Percentiles rank a stretch among this genome's conserved stretches.
Conservation (phyloP, 2,888 invertebrate genomes). For the Hymenopus coronatus region DNA sequence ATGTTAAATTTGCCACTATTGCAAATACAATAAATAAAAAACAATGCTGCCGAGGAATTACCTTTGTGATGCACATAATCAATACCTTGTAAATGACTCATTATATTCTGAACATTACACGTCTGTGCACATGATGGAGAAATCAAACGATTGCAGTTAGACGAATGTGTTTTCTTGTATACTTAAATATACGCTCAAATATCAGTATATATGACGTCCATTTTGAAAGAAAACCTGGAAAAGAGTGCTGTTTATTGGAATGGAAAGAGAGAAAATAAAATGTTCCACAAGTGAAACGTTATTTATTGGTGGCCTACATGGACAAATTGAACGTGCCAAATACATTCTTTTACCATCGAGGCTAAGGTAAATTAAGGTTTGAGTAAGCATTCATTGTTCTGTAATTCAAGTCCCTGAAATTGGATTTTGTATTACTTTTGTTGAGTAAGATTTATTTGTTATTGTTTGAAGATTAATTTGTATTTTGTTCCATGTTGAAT, state of each 20-base stretch:
- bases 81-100: neutral
- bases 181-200: neutral
- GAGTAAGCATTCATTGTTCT: neutral
- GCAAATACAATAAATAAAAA: too few relatives aligned
- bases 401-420: neutral
- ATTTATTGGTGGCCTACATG: neutral
- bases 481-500: neutral
- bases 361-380: neutral
- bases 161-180: neutral
- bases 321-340: neutral
- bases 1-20: too few relatives aligned
- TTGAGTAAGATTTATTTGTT: neutral
- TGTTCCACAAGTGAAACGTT: neutral
- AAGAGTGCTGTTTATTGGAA: neutral
- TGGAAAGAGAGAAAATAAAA: neutral
- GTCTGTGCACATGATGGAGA: neutral
- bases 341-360: neutral
- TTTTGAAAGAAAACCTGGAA: neutral
- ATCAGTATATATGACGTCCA: conserved; percentile 2
- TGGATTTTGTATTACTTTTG: neutral
- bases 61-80: neutral
- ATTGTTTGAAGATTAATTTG: neutral
- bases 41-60: neutral
- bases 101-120: neutral
- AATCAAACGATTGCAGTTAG: neutral